Conservation (phyloP, 2,888 invertebrate genomes). For the Dermolepida albohirtum region DNA sequence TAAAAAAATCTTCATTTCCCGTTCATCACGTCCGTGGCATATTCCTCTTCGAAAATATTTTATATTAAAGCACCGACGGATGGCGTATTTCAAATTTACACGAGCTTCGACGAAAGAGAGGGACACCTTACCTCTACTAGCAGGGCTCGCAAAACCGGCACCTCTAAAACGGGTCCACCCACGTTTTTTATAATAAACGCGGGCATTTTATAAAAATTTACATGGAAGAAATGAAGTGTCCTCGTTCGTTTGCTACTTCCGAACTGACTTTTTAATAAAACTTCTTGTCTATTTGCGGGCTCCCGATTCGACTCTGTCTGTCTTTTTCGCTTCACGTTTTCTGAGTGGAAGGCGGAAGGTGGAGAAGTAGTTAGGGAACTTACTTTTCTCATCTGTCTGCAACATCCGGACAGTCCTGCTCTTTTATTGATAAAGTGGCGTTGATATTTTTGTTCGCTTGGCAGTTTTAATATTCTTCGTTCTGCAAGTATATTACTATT, state of each 20-base stretch:
- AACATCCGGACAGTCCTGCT: slow-evolving; percentile 8
- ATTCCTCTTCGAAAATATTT: slow-evolving; percentile 3
- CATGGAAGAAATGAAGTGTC: slow-evolving; percentile 27
- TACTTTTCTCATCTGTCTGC: slow-evolving; percentile 22
- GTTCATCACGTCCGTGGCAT: background rate
- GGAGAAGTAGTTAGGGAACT: background rate
- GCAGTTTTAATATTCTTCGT: slow-evolving; percentile 40
- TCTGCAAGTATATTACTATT: slow-evolving; percentile 33
- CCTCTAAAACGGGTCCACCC: background rate
- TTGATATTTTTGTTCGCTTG: slow-evolving; percentile 32
- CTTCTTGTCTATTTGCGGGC: slow-evolving; percentile 36
- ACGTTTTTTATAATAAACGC: slow-evolving; percentile 21
- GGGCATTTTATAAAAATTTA: slow-evolving; percentile 35
- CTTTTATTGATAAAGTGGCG: slow-evolving; percentile 38
- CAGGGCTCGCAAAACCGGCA: background rate
- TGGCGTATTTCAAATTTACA: background rate
- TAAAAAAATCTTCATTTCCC: slow-evolving; percentile 21
- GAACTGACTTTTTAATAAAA: slow-evolving; percentile 40
- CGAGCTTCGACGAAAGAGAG: background rate
- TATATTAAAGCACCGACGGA: slow-evolving; percentile 10
- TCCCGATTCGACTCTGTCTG: slow-evolving; percentile 12
- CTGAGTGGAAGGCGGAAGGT: background rate
- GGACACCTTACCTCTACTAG: background rate
- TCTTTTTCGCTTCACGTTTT: slow-evolving; percentile 31
- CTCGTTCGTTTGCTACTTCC: slow-evolving; percentile 10